Percentiles rank a stretch among this genome's conserved stretches.
Conservation (phyloP, 2,888 invertebrate species). For the Neocrepidodera transversa region DNA sequence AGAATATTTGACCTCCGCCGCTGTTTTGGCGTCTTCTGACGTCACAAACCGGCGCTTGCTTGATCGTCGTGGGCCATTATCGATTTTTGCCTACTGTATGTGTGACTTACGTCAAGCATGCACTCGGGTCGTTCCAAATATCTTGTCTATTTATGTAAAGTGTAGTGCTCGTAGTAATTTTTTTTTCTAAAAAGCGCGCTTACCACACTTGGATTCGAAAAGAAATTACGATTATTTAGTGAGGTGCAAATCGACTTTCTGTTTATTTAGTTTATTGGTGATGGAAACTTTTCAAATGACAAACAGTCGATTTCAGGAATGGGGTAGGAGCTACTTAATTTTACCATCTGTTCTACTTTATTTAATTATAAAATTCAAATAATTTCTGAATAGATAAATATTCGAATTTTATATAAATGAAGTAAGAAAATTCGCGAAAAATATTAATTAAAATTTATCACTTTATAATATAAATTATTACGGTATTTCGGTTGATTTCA, state of each 20-base stretch:
- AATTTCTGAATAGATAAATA: too few relatives aligned
- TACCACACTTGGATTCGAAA: not conserved
- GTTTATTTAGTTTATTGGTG: not conserved
- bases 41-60: conserved; percentile 59
- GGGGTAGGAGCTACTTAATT: conserved; percentile 6
- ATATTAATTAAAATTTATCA: too few relatives aligned
- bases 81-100: conserved; percentile 31
- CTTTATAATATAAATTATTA: too few relatives aligned
- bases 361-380: too few relatives aligned
- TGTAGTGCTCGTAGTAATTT: conserved; percentile 39
- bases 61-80: conserved; percentile 36
- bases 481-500: too few relatives aligned
- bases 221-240: not conserved
- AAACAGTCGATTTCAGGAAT: not conserved
- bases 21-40: conserved; percentile 54
- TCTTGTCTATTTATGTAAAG: conserved; percentile 49
- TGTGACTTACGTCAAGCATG: conserved; percentile 50
- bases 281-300: conserved; percentile 5
- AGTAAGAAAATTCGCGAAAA: too few relatives aligned
- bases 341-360: not conserved
- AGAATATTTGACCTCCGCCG: conserved; percentile 32
- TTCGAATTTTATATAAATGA: too few relatives aligned
- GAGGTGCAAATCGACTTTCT: too few relatives aligned
- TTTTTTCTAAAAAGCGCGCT: conserved; percentile 22
- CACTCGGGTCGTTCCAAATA: conserved; percentile 49